Evolutionary conservation across 2,888 invertebrate genomes (phyloP).

Genomic region (Clunio marinus): DNA sequence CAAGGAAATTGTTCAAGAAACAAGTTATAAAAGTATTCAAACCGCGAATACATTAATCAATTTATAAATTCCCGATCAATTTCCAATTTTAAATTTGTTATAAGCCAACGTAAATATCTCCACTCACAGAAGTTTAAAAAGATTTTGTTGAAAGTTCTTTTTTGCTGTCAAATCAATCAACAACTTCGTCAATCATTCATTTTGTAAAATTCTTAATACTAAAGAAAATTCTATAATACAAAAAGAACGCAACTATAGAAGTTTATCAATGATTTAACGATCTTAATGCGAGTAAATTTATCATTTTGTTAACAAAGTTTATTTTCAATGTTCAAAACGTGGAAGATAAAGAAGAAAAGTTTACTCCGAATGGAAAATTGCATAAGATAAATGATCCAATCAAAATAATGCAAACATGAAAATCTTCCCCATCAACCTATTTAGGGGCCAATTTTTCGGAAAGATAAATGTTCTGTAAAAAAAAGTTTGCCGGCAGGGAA

Average conservation of each 20-base stretch:
- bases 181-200: not conserved
- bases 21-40: too few relatives aligned
- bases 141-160: too few relatives aligned
- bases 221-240: too few relatives aligned
- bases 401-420: constrained; percentile 29
- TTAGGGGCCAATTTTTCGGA: constrained; percentile 5
- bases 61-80: too few relatives aligned
- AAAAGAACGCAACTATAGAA: too few relatives aligned
- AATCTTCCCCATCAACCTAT: not conserved
- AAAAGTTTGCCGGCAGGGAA: not conserved
- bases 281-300: constrained; percentile 30
- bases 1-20: too few relatives aligned
- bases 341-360: not conserved
- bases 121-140: too few relatives aligned
- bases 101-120: too few relatives aligned
- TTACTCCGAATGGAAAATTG: constrained; percentile 18
- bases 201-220: constrained; percentile 17
- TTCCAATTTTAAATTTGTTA: too few relatives aligned
- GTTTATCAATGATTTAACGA: constrained; percentile 34
- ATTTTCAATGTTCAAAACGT: too few relatives aligned
- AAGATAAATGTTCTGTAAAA: not conserved
- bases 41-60: too few relatives aligned
- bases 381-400: constrained; percentile 34
- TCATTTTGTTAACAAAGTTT: not conserved
- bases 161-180: constrained; percentile 28